Percentiles rank a stretch among this genome's conserved stretches.
Conservation (phyloP, 2,113 vertebrate genomes). For the Cynoglossus semilaevis region DNA sequence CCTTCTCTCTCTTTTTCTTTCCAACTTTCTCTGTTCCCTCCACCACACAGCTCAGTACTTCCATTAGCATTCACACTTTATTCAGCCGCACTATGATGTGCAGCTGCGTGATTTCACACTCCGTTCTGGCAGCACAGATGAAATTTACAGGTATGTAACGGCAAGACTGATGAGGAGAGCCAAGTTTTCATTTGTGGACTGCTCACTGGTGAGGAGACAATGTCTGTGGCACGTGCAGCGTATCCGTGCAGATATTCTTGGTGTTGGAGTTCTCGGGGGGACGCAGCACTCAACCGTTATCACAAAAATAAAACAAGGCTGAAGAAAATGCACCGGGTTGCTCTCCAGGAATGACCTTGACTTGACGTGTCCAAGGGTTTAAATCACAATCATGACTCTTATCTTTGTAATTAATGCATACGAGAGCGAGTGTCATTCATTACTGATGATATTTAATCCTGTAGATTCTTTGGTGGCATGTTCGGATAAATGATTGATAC, state of each 20-base stretch:
- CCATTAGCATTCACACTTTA: constrained; percentile 73
- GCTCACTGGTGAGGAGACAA: too few species aligned
- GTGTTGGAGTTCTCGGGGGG: too few species aligned
- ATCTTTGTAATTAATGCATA: constrained; percentile 61
- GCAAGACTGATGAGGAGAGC: constrained; percentile 70
- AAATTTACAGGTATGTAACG: constrained; percentile 72
- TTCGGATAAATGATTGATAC: constrained; percentile 59
- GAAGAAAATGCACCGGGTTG: neutral
- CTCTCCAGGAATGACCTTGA: constrained; percentile 45
- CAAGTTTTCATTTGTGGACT: constrained; percentile 54
- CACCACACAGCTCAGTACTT: constrained; percentile 31
- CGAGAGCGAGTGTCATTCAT: constrained; percentile 54
- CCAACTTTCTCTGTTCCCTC: constrained; percentile 9
- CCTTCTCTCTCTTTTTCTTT: constrained; percentile 12
- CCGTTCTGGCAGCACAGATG: constrained; percentile 73
- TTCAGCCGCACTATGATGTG: constrained; percentile 76
- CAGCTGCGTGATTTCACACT: constrained; percentile 78
- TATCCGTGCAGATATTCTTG: too few species aligned
- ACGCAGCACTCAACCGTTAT: too few species aligned
- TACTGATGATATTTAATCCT: constrained; percentile 58
- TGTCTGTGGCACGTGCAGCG: too few species aligned
- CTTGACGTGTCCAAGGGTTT: constrained; percentile 18
- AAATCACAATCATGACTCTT: constrained; percentile 57
- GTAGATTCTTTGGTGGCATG: constrained; percentile 45
- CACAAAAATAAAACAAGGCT: too few species aligned